Base-by-base conservation (phyloP, 2,797 vertebrate species). In the Melanotaenia maccullochi region DNA sequence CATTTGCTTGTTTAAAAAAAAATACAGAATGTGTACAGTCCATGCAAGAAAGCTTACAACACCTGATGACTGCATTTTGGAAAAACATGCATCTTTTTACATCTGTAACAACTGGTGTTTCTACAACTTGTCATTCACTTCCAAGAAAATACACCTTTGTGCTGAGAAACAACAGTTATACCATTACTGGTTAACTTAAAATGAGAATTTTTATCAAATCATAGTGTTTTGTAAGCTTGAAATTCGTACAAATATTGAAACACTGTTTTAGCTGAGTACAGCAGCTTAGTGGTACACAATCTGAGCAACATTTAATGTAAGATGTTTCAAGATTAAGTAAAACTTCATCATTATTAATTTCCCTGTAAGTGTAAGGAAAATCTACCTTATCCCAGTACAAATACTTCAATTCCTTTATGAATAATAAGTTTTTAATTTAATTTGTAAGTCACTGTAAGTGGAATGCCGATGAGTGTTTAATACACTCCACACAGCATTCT, bases 381-480 rank as follows among this genome's bases (percentile, higher is more conserved):
- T 60, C 2, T 11, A 35, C 32, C 56, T 59, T 11, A 24, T 18
- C 30, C 0, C 20, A 35, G 9, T 44, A 63, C 9, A 42, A 22
- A 36, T 47, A 62, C 0, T 32, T 52, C 2, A 24, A 61, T 60
- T 60, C 30, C 60, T 56, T n/a, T 38, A 28, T 36, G 28, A 12
- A 3, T 14, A 5, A 28, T 1, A 18, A 2, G 7, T 30, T 60
- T 66, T 64, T 22, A 49, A 61, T 68, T 59, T 7, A 65, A 58
- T 68, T 60, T 38, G 24, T 36, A 30, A 42, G 54, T 44, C 35
- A 13, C 52, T 69, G 59, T 68, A 60, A 64, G 66, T 71, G 59
- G 35, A 51, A 47, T n/a, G 59, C 59, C 66, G 80, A 76, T 81
- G 67, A 66, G 75, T 75, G 42, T 81, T 86, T 40, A 63, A 76